Base-by-base conservation (phyloP, 2,888 invertebrate species). In the Philereme vetulata region DNA sequence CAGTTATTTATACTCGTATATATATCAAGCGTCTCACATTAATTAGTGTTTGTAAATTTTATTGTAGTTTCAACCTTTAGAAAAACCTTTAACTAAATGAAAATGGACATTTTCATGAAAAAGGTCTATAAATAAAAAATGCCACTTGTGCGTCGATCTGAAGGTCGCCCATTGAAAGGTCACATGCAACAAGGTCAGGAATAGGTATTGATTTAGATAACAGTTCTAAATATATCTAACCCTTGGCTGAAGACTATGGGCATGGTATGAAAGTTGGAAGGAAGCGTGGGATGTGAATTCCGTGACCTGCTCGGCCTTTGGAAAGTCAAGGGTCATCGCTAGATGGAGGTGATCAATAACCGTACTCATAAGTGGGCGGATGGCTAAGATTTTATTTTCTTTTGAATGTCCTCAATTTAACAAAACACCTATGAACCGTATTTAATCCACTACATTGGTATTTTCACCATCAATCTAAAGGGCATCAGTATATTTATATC, bases 51-150 rank as follows among this genome's bases (percentile, higher is more conserved):
- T 1, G 32, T 36, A 9, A 11, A 33, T 10, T 46, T 44, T 40
- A 52, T 52, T 4, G 42, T 51, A 46, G 51, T 50, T 51, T 42
- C 54, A 54, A 54, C 54, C 51, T 54, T 51, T 53, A 48, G 8
- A 34, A 32, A 46, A 59, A 59, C 57, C 62, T 62, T 57, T 58
- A 8, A 47, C 50, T 56, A 46, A 54, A 44, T 42, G 45, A 48
- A 51, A 49, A 48, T 45, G 32, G 51, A 54, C 46, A 50, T 57
- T 57, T 55, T 57, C 52, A 54, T 58, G 55, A 48, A 58, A 55
- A 56, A 58, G 11, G 40, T 10, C 54, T 58, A 58, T 62, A 55
- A 62, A 62, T 62, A 62, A 58, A 57, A 55, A 50, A 8, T 59
- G 36, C 44, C 36, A 50, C 44, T 50, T 35, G 32, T 11, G 34